Conservation (phyloP, 2,888 invertebrate genomes). For the Drosophila atroscutellata region DNA sequence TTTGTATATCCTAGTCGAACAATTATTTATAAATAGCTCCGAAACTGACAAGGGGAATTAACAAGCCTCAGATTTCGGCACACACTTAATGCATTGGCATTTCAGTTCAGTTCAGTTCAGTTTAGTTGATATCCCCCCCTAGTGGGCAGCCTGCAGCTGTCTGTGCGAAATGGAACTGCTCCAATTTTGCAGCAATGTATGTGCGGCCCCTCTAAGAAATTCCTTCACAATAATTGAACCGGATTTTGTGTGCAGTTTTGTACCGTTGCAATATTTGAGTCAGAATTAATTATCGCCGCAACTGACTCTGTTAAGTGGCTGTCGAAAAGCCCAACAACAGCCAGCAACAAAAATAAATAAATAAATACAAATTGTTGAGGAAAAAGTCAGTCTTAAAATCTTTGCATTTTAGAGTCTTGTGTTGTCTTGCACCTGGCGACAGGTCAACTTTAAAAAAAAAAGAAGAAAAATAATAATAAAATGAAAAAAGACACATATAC, state of each 20-base stretch:
- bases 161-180: slow-evolving; percentile 68
- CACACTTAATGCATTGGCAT: slow-evolving; percentile 56
- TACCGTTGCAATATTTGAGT: slow-evolving; percentile 52
- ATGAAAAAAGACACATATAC: slow-evolving; percentile 8
- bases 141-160: slow-evolving; percentile 57
- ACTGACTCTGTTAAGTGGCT: slow-evolving; percentile 69
- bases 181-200: slow-evolving; percentile 67
- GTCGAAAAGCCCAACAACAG: slow-evolving; percentile 61
- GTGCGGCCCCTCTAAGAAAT: slow-evolving; percentile 51
- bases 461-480: neutral
- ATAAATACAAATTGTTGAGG: slow-evolving; percentile 24
- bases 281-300: slow-evolving; percentile 74
- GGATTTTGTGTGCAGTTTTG: slow-evolving; percentile 50
- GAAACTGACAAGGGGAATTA: slow-evolving; percentile 75
- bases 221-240: slow-evolving; percentile 71
- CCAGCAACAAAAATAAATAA: slow-evolving; percentile 13
- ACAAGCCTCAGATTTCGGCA: slow-evolving; percentile 71
- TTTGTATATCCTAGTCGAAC: slow-evolving; percentile 24
- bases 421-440: slow-evolving; percentile 74
- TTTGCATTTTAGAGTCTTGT: slow-evolving; percentile 55
- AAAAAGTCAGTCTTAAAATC: slow-evolving; percentile 69
- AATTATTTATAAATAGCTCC: slow-evolving; percentile 67
- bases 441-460: slow-evolving; percentile 62
- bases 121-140: slow-evolving; percentile 17
- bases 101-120: slow-evolving; percentile 22